phyloP scores from a whole-genome alignment of 2,888 invertebrate genomes.

The Rhodophaea formosa region DNA sequence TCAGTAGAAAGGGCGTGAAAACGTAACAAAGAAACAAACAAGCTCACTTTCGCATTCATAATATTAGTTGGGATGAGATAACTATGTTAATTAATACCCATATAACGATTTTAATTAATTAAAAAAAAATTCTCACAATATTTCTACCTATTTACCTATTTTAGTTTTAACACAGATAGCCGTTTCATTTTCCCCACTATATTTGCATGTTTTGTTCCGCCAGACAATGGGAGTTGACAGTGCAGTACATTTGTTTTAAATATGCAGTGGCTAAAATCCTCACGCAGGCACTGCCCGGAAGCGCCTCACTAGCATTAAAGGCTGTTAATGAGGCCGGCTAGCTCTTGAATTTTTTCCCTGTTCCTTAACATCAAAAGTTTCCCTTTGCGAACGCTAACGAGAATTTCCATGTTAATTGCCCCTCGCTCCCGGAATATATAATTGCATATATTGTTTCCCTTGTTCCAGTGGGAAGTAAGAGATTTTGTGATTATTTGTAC shows the following conservation, averaged over 20 bases:
- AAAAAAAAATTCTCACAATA: no score
- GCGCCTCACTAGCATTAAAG: slow-evolving; percentile 61
- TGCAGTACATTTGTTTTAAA: slow-evolving; percentile 28
- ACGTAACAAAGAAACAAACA: no score
- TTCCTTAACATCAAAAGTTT: slow-evolving; percentile 76
- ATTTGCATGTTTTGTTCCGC: slow-evolving; percentile 15
- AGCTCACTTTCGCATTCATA: no score
- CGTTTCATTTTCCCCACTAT: slow-evolving; percentile 21
- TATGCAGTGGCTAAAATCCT: slow-evolving; percentile 45
- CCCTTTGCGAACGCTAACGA: slow-evolving; percentile 72
- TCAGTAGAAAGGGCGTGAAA: no score
- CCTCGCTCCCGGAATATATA: slow-evolving; percentile 66
- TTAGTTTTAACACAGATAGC: slow-evolving; percentile 18
- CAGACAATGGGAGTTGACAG: slow-evolving; percentile 19
- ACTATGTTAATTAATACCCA: no score
- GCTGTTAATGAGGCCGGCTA: slow-evolving; percentile 69
- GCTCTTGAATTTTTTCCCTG: slow-evolving; percentile 67
- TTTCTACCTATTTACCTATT: no score
- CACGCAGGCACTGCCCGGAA: slow-evolving; percentile 48
- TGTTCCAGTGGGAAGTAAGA: slow-evolving; percentile 52
- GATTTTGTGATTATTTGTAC: slow-evolving; percentile 61
- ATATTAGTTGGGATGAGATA: no score
- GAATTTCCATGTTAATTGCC: slow-evolving; percentile 76
- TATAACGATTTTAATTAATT: no score
- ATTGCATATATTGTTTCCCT: slow-evolving; percentile 74